Base-by-base conservation (phyloP, 2,888 invertebrate genomes). In the Macrophya alboannulata region DNA sequence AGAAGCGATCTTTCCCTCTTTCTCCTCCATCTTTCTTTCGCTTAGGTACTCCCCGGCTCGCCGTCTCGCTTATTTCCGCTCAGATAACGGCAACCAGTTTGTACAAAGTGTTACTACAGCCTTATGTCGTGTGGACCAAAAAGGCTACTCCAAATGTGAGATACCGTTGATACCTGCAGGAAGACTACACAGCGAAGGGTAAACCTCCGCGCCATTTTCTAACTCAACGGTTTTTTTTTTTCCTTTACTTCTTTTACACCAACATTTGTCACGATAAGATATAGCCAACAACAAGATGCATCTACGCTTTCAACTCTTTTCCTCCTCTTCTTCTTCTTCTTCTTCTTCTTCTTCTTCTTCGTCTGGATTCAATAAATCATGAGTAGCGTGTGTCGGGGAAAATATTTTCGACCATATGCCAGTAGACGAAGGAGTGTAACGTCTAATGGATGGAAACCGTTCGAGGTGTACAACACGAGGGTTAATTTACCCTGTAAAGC, bases 41-140 rank as follows among this genome's bases (percentile, higher is more conserved):
- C 68, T 68, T 68, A 68, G 12, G 31, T 87, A 79, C 68, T 74
- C 43, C 65, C 37, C 21, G 15, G 25, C 43, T n/a, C 62, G 5
- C 17, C 21, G 15, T 48, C 77, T 48, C 76, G 59, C 86, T 88
- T 86, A 77, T 84, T 86, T 86, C 82, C 21, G 81, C 79, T 71
- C 37, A 74, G 91, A 91, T 91, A 92, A 91, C 89, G 84, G 79
- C 85, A 71, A 86, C 88, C 88, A 88, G 90, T 89, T 90, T 91
- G 89, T 88, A 86, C 77, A 90, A 89, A 87, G 88, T 88, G 89
- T 89, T 88, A 25, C 87, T 88, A 25, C 87, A 84, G 86, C 85
- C 82, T 87, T 86, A 81, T 84, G 87, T 77, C 74, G 85, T 76
- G 86, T 31, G 37, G 55, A 51, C n/a, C 71, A 81, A 81, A 81